A percentile compares a stretch with the other conserved stretches of the same genome.
phyloP scores from a whole-genome alignment of 1,140 invertebrate genomes.

The Pachypeltis micranthus region DNA sequence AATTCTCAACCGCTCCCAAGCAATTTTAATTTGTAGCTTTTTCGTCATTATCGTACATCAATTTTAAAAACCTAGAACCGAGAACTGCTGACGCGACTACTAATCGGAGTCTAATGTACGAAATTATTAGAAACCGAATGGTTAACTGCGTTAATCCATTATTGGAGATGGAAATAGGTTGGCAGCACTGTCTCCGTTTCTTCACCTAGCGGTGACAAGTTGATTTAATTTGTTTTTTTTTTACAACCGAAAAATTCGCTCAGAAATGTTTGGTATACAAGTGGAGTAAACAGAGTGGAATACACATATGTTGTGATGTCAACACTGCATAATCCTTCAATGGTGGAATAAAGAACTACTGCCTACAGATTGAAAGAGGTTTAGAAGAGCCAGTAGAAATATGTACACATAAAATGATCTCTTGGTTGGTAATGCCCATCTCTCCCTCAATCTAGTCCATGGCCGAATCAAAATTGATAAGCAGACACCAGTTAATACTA shows the following conservation, averaged over 20 bases:
- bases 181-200: too few species aligned
- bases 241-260: conserved; percentile 66
- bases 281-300: conserved; percentile 65
- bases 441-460: conserved; percentile 58
- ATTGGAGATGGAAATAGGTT: too few species aligned
- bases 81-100: too few species aligned
- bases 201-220: too few species aligned
- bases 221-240: too few species aligned
- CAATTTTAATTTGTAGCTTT: too few species aligned
- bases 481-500: conserved; percentile 65
- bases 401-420: conserved; percentile 67
- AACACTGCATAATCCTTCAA: conserved; percentile 59
- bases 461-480: conserved; percentile 59
- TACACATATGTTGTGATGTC: conserved; percentile 70
- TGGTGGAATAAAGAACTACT: conserved; percentile 51
- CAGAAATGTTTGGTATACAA: conserved; percentile 69
- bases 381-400: conserved; percentile 50
- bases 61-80: too few species aligned
- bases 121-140: too few species aligned
- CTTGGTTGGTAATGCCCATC: conserved; percentile 62
- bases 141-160: too few species aligned
- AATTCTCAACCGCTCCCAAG: too few species aligned
- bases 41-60: too few species aligned
- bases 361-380: conserved; percentile 62
- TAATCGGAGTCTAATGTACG: too few species aligned